Evolutionary conservation across 2,888 invertebrate genomes (phyloP).

Genomic region (Athripsodes cinereus): DNA sequence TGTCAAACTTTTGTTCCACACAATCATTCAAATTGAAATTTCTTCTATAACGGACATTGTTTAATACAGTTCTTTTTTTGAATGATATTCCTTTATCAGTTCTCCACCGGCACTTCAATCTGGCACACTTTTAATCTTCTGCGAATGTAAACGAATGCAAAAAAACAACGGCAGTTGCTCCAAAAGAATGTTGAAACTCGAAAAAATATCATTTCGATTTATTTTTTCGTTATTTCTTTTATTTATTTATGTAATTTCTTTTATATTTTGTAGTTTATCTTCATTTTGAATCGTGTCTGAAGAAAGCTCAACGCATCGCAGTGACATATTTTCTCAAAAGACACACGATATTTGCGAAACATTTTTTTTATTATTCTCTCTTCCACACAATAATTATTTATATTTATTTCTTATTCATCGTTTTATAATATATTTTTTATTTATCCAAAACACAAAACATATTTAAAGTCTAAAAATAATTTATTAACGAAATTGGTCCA

Average conservation of each 20-base stretch:
- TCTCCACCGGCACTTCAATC: background rate
- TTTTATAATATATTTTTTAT: no score
- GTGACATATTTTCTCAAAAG: no score
- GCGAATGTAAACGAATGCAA: conserved; percentile 30
- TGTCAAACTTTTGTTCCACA: background rate
- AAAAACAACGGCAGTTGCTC: conserved; percentile 11
- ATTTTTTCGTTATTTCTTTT: background rate
- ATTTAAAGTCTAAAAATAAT: no score
- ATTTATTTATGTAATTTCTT: background rate
- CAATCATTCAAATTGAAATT: background rate
- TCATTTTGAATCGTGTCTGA: background rate
- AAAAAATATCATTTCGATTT: background rate
- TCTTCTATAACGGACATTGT: background rate
- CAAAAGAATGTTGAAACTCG: background rate
- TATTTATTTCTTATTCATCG: no score
- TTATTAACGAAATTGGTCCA: no score
- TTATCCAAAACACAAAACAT: no score
- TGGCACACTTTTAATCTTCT: conserved; percentile 18
- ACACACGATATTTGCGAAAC: background rate
- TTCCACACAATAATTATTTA: no score
- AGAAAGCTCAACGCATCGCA: no score
- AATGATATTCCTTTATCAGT: background rate
- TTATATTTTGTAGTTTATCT: background rate
- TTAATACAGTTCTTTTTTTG: background rate
- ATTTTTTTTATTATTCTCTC: no score